Conservation (phyloP, 2,113 vertebrate genomes). For the Balaeniceps rex region DNA sequence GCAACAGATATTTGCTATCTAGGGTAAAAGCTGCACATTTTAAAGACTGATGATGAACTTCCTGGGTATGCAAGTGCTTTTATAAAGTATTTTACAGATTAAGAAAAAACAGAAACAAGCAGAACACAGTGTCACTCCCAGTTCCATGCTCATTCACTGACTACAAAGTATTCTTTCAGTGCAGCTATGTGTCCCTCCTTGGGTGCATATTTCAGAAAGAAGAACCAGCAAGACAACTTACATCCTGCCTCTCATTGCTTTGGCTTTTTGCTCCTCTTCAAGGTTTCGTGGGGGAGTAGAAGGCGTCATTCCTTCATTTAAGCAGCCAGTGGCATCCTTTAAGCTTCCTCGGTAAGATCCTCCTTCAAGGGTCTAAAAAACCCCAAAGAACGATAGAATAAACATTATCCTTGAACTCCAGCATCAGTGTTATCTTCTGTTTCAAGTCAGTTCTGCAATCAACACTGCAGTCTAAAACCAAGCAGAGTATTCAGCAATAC, state of each 20-base stretch:
- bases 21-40: background rate
- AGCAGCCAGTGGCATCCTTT: constrained; percentile 75
- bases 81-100: background rate
- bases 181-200: background rate
- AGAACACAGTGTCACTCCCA: background rate
- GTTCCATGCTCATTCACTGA: background rate
- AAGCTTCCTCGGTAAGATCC: constrained; percentile 84
- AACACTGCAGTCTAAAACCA: background rate
- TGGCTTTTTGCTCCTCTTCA: constrained; percentile 93
- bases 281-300: constrained; percentile 84
- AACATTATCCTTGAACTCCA: background rate
- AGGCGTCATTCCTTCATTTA: constrained; percentile 73
- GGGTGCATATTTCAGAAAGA: background rate
- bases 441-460: background rate
- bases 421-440: background rate
- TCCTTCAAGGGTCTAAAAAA: constrained; percentile 87
- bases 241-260: constrained; percentile 95
- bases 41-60: background rate
- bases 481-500: background rate
- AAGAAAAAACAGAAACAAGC: background rate
- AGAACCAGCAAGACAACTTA: constrained; percentile 71
- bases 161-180: background rate
- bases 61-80: background rate
- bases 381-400: background rate
- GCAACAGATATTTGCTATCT: background rate